Conservation (phyloP, 2,797 vertebrate genomes). For the Craterocephalus amniculus region DNA sequence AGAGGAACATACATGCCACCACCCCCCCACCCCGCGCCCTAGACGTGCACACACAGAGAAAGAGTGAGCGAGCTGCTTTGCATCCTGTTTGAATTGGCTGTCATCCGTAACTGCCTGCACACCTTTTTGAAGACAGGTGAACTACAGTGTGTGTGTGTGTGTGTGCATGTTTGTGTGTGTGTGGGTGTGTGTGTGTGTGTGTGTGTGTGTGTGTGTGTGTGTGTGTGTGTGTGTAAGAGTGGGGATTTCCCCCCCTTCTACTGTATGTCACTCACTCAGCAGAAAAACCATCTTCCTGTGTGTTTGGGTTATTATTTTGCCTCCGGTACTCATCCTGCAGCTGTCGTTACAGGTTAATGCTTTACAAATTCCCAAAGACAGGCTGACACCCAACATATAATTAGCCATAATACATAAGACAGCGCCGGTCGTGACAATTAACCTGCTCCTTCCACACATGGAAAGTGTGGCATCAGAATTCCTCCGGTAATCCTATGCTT, state of each 20-base stretch:
- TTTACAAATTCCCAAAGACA: conserved; percentile 75
- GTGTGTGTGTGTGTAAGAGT: conserved; percentile 11
- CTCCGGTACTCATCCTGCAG: conserved; percentile 43
- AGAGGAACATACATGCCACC: conserved; percentile 74
- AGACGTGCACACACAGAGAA: conserved; percentile 6
- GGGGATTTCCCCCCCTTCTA: conserved; percentile 66
- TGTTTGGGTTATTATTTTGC: conserved; percentile 41
- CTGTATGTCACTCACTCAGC: conserved; percentile 59
- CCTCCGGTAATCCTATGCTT: conserved; percentile 45
- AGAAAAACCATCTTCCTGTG: conserved; percentile 53
- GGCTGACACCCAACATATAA: conserved; percentile 60
- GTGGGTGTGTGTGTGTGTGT: not conserved
- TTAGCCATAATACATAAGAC: conserved; percentile 68
- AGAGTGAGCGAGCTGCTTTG: conserved; percentile 68
- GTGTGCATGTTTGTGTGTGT: conserved; percentile 15
- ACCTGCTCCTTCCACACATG: conserved; percentile 48
- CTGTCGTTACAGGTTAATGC: conserved; percentile 65
- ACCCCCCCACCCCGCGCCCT: conserved; percentile 56
- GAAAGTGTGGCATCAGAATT: conserved; percentile 49
- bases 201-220: conserved; percentile 17
- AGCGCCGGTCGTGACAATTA: conserved; percentile 67
- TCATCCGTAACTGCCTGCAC: conserved; percentile 75
- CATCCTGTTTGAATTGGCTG: conserved; percentile 82
- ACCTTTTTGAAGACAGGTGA: conserved; percentile 80
- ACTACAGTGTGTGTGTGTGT: conserved; percentile 49